Evolutionary conservation across 2,113 vertebrate genomes (phyloP).

Genomic region (Pseudorectes ferrugineus): DNA sequence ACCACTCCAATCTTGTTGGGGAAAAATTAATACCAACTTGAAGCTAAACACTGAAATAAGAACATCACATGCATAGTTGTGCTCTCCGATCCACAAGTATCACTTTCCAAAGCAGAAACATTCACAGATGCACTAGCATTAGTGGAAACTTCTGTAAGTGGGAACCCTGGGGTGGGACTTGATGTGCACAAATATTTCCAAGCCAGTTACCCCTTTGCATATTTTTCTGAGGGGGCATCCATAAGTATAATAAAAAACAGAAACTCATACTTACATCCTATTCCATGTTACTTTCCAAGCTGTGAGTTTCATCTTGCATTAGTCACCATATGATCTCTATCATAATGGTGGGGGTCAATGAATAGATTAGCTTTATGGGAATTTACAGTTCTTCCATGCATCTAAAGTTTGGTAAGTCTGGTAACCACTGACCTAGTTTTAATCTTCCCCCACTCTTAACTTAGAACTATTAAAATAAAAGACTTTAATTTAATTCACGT

Average conservation of each 20-base stretch:
- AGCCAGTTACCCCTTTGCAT: constrained; percentile 98
- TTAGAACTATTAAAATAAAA: constrained; percentile 74
- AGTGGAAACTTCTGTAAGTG: constrained; percentile 70
- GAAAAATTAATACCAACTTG: constrained; percentile 49
- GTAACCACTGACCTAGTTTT: constrained; percentile 79
- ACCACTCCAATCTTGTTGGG: constrained; percentile 17
- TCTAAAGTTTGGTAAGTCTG: constrained; percentile 93
- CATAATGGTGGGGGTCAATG: constrained; percentile 99
- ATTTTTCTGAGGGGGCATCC: constrained; percentile 98
- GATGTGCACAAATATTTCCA: constrained; percentile 67
- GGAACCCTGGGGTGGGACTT: constrained; percentile 71
- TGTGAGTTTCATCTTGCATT: constrained; percentile 99
- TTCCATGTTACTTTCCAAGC: constrained; percentile 99
- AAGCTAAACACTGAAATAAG: constrained; percentile 63
- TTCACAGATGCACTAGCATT: constrained; percentile 67
- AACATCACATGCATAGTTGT: constrained; percentile 67
- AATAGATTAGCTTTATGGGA: constrained; percentile 99
- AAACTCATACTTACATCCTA: constrained; percentile 99
- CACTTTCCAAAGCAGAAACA: constrained; percentile 63
- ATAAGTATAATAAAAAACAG: constrained; percentile 97
- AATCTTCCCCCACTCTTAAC: constrained; percentile 77
- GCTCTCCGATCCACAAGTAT: constrained; percentile 46
- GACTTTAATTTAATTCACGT: constrained; percentile 65
- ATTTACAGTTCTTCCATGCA: constrained; percentile 99
- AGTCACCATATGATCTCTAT: constrained; percentile 99